phyloP scores from a whole-genome alignment of 2,113 vertebrate genomes.

The Corynorhinus townsendii region DNA sequence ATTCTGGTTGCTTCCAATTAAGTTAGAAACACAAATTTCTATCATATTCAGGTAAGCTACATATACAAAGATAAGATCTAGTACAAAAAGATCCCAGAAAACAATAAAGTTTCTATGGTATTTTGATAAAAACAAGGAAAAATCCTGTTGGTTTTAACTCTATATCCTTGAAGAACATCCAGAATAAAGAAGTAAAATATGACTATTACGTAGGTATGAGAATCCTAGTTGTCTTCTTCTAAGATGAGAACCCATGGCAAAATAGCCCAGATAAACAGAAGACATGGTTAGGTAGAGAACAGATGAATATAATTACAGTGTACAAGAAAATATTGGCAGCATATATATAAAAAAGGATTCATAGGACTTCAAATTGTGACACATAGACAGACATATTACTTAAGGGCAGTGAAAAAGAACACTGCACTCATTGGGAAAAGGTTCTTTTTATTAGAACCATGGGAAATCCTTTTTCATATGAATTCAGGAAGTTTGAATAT shows the following conservation, averaged over 20 bases:
- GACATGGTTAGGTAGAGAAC: background rate
- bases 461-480: background rate
- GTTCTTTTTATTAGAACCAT: background rate
- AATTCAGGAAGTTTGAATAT: slow-evolving; percentile 26
- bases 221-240: background rate
- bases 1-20: background rate
- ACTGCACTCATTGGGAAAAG: background rate
- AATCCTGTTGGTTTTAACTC: background rate
- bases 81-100: background rate
- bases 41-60: background rate
- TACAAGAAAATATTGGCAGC: background rate
- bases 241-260: background rate
- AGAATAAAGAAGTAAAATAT: background rate
- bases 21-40: background rate
- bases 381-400: background rate
- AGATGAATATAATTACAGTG: background rate
- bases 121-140: background rate
- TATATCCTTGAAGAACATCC: background rate
- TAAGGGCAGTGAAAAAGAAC: background rate
- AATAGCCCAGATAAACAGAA: background rate
- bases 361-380: background rate
- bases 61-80: background rate
- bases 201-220: background rate
- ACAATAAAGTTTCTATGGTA: background rate
- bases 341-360: background rate